Evolutionary conservation across 2,113 vertebrate genomes (phyloP), one percentile per base, ranked within the genome.

Genomic region (Tachuris rubrigastra): DNA sequence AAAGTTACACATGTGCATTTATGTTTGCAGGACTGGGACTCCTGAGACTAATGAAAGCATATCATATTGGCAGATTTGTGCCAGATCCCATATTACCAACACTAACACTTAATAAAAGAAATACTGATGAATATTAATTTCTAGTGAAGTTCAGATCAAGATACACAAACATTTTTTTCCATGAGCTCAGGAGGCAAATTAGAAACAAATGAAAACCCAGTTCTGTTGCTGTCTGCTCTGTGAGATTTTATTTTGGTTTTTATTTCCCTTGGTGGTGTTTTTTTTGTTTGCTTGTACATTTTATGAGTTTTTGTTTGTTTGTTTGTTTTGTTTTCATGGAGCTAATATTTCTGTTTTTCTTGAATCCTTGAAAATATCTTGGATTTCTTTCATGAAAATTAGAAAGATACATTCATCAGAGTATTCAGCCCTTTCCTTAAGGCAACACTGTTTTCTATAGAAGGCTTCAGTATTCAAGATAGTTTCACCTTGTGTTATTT

Each of bases 41-140:
- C 59, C n/a, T 0, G 41, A 92, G 85, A 56, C 24, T 67, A 63
- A 83, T 85, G 78, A 89, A 91, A 80, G 23, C 6, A 3, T 83
- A 13, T 62, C 72, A 68, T 91, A 41, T 71, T 81, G 75, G 41
- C 53, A 7, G 6, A 21, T 90, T 91, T 92, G 75, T 68, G 55
- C 71, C 75, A 91, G 62, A 63, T 87, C 41, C 82, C 42, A n/a
- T 90, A 93, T 85, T 91, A 92, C 46, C 44, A 71, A 80, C 35
- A 52, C 82, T 74, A 87, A 33, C 75, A 86, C 65, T 50, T 86
- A 93, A 91, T 93, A 86, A 95, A 96, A 95, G 68, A 96, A 92
- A 95, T 88, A 83, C 52, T 83, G 72, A 93, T 94, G 46, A 91
- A 85, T 93, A 91, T 85, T 85, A 62, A 42, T 94, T 88, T 85